Conservation (phyloP, 2,797 vertebrate species). For the Miichthys miiuy region DNA sequence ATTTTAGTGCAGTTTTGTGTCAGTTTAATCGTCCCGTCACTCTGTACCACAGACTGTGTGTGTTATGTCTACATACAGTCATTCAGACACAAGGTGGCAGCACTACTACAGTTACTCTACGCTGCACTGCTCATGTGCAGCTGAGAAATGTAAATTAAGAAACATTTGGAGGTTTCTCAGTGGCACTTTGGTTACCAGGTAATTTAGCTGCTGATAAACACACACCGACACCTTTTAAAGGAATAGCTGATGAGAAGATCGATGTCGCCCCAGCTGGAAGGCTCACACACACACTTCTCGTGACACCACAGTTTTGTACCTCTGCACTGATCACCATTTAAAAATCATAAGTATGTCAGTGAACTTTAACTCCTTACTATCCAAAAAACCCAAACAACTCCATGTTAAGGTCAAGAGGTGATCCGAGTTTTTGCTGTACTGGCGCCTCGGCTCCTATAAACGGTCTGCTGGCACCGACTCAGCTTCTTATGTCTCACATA, state of each 20-base stretch:
- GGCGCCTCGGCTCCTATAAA: not conserved
- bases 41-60: not conserved
- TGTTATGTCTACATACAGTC: slow-evolving; percentile 1
- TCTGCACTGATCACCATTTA: not conserved
- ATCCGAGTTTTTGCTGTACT: no score
- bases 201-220: slow-evolving; percentile 7
- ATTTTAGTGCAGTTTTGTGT: slow-evolving; percentile 52
- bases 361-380: not conserved
- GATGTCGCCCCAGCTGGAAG: not conserved
- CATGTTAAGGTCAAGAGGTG: not conserved
- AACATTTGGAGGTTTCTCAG: slow-evolving; percentile 14
- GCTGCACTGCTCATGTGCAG: not conserved
- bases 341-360: not conserved
- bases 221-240: not conserved
- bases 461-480: not conserved
- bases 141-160: not conserved
- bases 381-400: not conserved
- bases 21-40: slow-evolving; percentile 12
- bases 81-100: slow-evolving; percentile 58
- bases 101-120: slow-evolving; percentile 20
- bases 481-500: not conserved
- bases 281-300: not conserved
- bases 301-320: not conserved
- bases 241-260: not conserved
- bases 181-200: slow-evolving; percentile 18